Conservation (phyloP, 2,797 vertebrate species). For the Lemur catta region DNA sequence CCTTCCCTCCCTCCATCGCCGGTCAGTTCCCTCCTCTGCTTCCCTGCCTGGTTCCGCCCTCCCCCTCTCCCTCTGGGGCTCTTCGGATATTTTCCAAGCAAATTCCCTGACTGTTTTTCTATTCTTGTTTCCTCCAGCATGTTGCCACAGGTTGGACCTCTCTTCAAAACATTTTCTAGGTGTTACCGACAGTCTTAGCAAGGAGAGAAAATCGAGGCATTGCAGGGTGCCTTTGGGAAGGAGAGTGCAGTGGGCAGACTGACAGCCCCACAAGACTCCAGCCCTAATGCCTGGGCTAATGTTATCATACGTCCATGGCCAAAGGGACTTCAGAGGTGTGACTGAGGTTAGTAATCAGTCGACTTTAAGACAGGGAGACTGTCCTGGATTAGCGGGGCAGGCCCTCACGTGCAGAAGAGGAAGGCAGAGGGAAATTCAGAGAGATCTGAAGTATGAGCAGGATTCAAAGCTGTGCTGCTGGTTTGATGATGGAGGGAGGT, state of each 20-base stretch:
- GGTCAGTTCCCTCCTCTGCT: neutral
- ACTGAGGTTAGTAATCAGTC: neutral
- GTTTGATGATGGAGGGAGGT: neutral
- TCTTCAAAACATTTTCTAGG: neutral
- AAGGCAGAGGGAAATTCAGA: neutral
- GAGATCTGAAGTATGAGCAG: neutral
- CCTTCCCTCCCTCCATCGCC: no score
- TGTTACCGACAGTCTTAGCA: neutral
- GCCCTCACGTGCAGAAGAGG: neutral
- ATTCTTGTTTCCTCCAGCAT: neutral
- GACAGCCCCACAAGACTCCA: neutral
- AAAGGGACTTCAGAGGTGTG: neutral
- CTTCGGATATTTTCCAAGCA: neutral
- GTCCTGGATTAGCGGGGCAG: no score
- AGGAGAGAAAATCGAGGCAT: neutral
- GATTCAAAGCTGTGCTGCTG: fast-evolving
- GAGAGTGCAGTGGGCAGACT: neutral
- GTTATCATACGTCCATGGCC: neutral
- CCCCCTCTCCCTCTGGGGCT: neutral
- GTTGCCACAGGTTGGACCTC: fast-evolving
- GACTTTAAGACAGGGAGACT: neutral
- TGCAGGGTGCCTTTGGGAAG: neutral
- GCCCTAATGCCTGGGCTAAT: neutral
- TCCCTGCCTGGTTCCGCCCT: neutral
- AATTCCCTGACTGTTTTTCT: neutral